Base-by-base conservation (phyloP, 2,888 invertebrate species). In the Orgyia antiqua region DNA sequence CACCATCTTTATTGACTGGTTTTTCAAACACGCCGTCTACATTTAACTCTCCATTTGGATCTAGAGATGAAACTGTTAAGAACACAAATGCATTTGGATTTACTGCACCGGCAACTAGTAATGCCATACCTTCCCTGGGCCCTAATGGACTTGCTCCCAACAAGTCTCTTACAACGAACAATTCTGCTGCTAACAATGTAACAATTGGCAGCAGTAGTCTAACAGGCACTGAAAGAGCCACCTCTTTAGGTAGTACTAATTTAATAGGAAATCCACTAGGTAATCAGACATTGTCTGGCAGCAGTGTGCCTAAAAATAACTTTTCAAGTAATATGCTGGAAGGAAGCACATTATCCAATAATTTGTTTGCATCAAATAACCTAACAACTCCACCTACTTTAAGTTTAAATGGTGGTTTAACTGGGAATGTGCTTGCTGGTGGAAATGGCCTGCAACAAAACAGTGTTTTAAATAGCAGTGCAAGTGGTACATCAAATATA, bases 371-470 rank as follows among this genome's bases (percentile, higher is more conserved):
- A 4, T 7, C 10, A 1, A 57, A 33, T 27, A 45, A 25, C 7
- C 20, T 17, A 1, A 10, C 27, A n/a, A 9, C 27, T 29, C 10
- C 18, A 34, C n/a, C 17, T 28, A 51, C 52, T 10, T 36, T 55
- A 15, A 46, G 50, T 15, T 45, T 34, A 17, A 21, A 38, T 3
- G 54, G 45, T 42, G 53, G 55, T 2, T 13, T 58, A 24, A n/a
- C 58, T n/a, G 29, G 43, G 5, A 63, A 52, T 32, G 9, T 56
- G 3, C 28, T 53, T 19, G 13, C 48, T 13, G 31, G 46, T 17
- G 54, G 46, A 24, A 67, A 39, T 24, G 38, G 38, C 11, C 27
- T 62, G 33, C 45, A 54, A 13, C n/a, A 42, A 8, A 45, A 30
- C 10, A 58, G 31, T 15, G 15, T 39, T 1, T 24, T 58, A 25